phyloP scores from a whole-genome alignment of 1,140 invertebrate species.

The Drosophila oshimai region DNA sequence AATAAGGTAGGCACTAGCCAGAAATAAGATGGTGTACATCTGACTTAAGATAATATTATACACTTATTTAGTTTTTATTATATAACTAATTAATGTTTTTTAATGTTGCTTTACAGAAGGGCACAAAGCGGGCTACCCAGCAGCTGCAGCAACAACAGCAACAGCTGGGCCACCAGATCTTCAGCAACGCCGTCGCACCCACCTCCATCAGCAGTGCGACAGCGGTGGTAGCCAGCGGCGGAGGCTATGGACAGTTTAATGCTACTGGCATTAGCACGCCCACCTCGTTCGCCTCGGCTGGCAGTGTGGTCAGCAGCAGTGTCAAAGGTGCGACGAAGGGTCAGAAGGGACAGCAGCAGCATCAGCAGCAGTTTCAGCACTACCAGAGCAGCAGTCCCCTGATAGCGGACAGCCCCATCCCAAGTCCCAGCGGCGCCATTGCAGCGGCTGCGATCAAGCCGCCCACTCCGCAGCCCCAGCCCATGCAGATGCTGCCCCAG shows the following conservation, averaged over 20 bases:
- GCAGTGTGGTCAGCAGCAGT: constrained; percentile 77
- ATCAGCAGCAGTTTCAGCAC: constrained; percentile 69
- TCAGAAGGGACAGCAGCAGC: constrained; percentile 70
- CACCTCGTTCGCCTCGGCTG: constrained; percentile 73
- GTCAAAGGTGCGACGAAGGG: constrained; percentile 78
- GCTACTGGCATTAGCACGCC: constrained; percentile 62
- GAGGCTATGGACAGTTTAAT: constrained; percentile 36
- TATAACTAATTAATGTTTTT: not conserved
- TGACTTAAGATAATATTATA: too few relatives aligned
- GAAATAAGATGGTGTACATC: too few relatives aligned
- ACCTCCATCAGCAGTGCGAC: constrained; percentile 58
- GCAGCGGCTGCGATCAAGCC: constrained; percentile 75
- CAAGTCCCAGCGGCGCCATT: constrained; percentile 74
- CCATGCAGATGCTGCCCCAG: constrained; percentile 77
- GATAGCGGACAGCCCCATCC: constrained; percentile 78
- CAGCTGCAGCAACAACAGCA: constrained; percentile 55
- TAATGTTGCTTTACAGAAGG: constrained; percentile 60
- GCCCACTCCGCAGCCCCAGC: constrained; percentile 70
- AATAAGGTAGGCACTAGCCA: constrained; percentile 74
- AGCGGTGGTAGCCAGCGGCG: constrained; percentile 15
- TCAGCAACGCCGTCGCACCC: constrained; percentile 67
- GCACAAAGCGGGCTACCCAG: constrained; percentile 68
- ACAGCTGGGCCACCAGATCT: constrained; percentile 67
- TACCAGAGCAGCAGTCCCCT: constrained; percentile 81
- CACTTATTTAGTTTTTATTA: too few relatives aligned